Percentiles rank a stretch among this genome's conserved stretches.
phyloP scores from a whole-genome alignment of 2,113 vertebrate species.

The Gorsachius goisagi region DNA sequence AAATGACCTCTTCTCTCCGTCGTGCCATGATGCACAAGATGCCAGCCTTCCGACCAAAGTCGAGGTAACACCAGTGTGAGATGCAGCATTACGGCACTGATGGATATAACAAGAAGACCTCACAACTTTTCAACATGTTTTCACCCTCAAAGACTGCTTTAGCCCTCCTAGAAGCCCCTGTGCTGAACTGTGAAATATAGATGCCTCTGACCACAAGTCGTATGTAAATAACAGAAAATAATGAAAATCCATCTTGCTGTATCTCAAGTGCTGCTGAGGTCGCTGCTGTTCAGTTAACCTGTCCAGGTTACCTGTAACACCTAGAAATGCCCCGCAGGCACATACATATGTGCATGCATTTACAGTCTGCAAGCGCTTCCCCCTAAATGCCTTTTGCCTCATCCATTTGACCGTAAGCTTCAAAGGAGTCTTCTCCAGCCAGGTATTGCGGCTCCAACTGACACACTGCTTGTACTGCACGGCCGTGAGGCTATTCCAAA shows the following conservation, averaged over 20 bases:
- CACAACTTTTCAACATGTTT: background rate
- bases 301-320: background rate
- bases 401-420: background rate
- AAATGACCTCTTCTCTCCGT: background rate
- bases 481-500: background rate
- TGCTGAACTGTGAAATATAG: background rate
- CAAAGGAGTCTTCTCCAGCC: background rate
- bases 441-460: rapidly evolving
- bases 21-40: background rate
- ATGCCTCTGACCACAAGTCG: background rate
- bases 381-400: background rate
- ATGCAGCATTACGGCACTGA: background rate
- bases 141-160: background rate
- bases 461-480: background rate
- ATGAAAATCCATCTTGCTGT: background rate
- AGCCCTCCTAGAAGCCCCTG: background rate
- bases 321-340: background rate
- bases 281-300: background rate
- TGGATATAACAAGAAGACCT: background rate
- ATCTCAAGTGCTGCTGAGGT: background rate
- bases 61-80: background rate
- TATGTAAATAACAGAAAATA: background rate
- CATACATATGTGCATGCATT: background rate
- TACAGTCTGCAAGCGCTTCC: background rate
- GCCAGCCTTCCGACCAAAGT: background rate